Evolutionary conservation across 1,140 invertebrate species (phyloP).

Genomic region (Oscheius sp.): DNA sequence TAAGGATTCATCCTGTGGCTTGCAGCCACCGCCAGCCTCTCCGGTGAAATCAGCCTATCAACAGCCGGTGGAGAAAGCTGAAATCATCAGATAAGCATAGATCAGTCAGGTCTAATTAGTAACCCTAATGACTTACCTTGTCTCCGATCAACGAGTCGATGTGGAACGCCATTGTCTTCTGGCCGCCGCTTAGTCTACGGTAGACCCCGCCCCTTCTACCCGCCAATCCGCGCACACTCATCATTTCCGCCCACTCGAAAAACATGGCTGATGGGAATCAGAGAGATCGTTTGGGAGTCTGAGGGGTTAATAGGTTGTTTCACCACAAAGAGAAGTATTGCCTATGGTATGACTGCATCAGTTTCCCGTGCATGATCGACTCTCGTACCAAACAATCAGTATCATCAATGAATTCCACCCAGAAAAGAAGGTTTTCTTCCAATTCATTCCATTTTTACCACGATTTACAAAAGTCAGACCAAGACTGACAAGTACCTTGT

Average conservation of each 20-base stretch:
- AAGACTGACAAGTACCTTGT: no score
- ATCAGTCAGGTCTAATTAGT: neutral
- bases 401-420: no score
- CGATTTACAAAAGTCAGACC: no score
- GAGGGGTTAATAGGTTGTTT: no score
- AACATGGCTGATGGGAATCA: no score
- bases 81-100: neutral
- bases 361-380: no score
- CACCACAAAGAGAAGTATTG: no score
- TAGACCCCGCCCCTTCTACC: neutral
- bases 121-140: conserved; percentile 1
- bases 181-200: neutral
- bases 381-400: no score
- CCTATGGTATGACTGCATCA: no score
- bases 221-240: conserved; percentile 2
- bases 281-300: no score
- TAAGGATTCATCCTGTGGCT: neutral
- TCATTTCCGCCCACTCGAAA: conserved; percentile 9
- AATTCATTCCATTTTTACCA: no score
- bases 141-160: conserved; percentile 2
- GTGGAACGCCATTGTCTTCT: conserved; percentile 1
- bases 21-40: neutral
- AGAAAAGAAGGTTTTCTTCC: no score
- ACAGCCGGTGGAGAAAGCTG: neutral
- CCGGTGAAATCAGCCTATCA: neutral